phyloP scores from a whole-genome alignment of 2,888 invertebrate genomes.

The Xestia xanthographa region DNA sequence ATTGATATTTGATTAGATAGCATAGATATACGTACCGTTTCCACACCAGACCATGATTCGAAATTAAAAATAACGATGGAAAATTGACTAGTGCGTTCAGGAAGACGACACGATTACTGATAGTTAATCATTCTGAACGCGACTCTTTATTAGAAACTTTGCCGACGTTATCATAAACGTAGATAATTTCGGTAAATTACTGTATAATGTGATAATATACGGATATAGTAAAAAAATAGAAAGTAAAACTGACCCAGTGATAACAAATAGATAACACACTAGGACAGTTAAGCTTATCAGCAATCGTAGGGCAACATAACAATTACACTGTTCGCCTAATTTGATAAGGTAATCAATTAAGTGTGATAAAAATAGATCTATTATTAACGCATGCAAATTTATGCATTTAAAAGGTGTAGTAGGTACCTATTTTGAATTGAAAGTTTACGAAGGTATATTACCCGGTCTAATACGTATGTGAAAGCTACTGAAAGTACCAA shows the following conservation, averaged over 20 bases:
- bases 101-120: conserved; percentile 33
- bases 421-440: neutral
- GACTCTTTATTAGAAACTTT: conserved; percentile 31
- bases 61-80: neutral
- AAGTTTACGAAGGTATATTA: neutral
- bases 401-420: neutral
- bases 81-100: conserved; percentile 11
- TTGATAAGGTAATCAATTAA: conserved; percentile 54
- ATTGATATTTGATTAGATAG: neutral
- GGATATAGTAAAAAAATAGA: conserved; percentile 35
- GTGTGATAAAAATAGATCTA: conserved; percentile 40
- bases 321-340: conserved; percentile 55
- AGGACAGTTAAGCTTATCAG: conserved; percentile 45
- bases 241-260: conserved; percentile 48
- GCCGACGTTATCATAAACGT: conserved; percentile 39
- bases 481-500: neutral
- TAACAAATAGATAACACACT: conserved; percentile 43
- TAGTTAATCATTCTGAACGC: conserved; percentile 9
- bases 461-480: neutral
- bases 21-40: conserved; percentile 46
- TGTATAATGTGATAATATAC: conserved; percentile 34
- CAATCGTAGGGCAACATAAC: conserved; percentile 45
- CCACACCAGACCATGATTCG: conserved; percentile 35
- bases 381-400: conserved; percentile 1
- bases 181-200: conserved; percentile 48